Base-by-base conservation (phyloP, 2,113 vertebrate species). In the Misgurnus mizolepis region DNA sequence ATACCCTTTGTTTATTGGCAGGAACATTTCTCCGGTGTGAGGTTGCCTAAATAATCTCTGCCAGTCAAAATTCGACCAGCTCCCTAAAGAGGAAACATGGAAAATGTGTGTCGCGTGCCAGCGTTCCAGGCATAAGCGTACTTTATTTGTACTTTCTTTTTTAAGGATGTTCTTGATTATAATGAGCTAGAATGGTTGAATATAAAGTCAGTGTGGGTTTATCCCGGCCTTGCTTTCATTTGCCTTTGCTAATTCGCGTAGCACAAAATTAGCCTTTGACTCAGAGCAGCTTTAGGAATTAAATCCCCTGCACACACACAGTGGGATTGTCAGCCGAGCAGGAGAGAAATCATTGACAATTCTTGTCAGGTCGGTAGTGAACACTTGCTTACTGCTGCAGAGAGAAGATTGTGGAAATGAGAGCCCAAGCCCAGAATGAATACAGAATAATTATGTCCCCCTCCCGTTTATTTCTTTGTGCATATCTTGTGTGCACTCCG, bases 261-360 rank as follows among this genome's bases (percentile, higher is more conserved):
- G 85, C 88, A 89, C 82, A 89, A 87, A 89, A 89, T 81, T 69
- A 83, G 79, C 77, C 83, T 88, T 78, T 82, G 79, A 92, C 89
- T 89, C 85, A 80, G 87, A 89, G 86, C 83, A 89, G 87, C 89
- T 91, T 90, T 89, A 91, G 90, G 89, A 90, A 85, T 89, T 85
- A 90, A 92, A 90, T 89, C 86, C 86, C 86, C 86, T 69, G 86
- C 91, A 86, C 87, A 89, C 90, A 92, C 89, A 93, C 87, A 90
- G 86, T 90, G 89, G 88, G 88, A 91, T 89, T 90, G 89, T 90
- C 87, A 84, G 87, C 76, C 84, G 88, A 85, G 87, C 79, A 86
- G 86, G 88, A 85, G 83, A 79, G 86, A 87, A 91, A 90, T 90
- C 91, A 92, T 93, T 93, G 90, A 88, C 88, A 90, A 92, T 92